A percentile compares a stretch with the other conserved stretches of the same genome.
Evolutionary conservation across 2,888 invertebrate genomes (phyloP).

Genomic region (Galeruca laticollis): DNA sequence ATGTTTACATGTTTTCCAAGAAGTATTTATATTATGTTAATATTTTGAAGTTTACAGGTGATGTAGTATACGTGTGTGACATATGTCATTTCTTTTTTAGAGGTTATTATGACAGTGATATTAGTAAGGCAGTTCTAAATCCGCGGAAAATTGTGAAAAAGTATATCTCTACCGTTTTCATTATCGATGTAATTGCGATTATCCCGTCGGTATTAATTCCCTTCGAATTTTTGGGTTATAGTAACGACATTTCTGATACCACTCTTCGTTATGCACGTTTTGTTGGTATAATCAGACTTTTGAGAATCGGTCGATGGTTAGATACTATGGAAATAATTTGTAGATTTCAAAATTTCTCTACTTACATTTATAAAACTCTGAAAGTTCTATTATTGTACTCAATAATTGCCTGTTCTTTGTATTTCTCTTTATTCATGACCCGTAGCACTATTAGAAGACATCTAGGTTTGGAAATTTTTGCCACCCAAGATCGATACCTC

Average conservation of each 20-base stretch:
- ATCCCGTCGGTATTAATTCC: not conserved
- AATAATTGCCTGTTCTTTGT: constrained; percentile 9
- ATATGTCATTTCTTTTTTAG: constrained; percentile 13
- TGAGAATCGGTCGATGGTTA: constrained; percentile 25
- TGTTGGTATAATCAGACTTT: constrained; percentile 18
- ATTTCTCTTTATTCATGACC: not conserved
- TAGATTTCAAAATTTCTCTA: constrained; percentile 25
- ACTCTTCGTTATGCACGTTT: not conserved
- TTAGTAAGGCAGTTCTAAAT: constrained; percentile 1
- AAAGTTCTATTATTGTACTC: constrained; percentile 13
- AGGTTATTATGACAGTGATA: constrained; percentile 14
- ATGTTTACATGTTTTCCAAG: not conserved
- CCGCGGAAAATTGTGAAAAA: not conserved
- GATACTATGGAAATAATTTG: constrained; percentile 16
- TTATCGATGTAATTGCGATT: constrained; percentile 20
- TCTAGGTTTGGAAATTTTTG: not conserved
- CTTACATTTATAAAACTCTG: constrained; percentile 15
- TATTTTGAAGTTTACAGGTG: constrained; percentile 13
- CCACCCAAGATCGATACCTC: not conserved
- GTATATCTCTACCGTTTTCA: constrained; percentile 1
- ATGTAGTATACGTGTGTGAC: not conserved
- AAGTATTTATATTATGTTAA: constrained; percentile 1
- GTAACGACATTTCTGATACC: not conserved
- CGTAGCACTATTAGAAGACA: constrained; percentile 1
- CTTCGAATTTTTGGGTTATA: not conserved